phyloP scores from a whole-genome alignment of 2,888 invertebrate genomes.

The Drosophila tanythrix region DNA sequence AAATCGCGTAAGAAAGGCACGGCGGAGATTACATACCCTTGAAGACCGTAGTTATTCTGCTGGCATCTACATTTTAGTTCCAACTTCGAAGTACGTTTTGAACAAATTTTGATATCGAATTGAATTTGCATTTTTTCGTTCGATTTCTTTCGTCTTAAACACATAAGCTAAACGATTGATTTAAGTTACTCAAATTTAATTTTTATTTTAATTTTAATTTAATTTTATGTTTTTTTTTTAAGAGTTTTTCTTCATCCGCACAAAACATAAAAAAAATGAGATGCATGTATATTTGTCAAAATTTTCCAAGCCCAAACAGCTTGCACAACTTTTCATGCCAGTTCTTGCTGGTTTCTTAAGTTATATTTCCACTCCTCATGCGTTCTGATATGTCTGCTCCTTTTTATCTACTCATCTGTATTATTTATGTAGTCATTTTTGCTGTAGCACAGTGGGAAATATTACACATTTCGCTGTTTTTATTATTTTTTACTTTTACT shows the following conservation, averaged over 20 bases:
- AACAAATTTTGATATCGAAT: neutral
- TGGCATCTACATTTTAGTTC: neutral
- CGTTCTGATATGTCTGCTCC: neutral
- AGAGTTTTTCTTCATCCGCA: too few relatives aligned
- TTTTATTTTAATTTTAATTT: too few relatives aligned
- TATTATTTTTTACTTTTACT: neutral
- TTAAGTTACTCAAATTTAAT: neutral
- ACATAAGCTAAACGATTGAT: neutral
- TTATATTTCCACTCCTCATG: neutral
- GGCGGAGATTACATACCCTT: neutral
- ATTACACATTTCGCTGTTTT: neutral
- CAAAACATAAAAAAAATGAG: neutral
- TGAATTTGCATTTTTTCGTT: neutral
- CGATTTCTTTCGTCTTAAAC: neutral
- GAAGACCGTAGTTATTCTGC: neutral
- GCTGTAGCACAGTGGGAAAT: neutral
- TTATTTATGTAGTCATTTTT: neutral
- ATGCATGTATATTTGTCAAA: neutral
- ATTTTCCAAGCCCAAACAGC: neutral
- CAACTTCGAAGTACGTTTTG: neutral
- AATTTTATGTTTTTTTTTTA: too few relatives aligned
- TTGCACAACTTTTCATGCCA: neutral
- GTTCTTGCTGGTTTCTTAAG: neutral
- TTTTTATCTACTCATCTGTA: neutral
- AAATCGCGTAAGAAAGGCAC: neutral